These are phyloP conservation scores for Hirundo rustica DNA, from an alignment of 2,797 vertebrate species.

Conservation along the genomic window DNA sequence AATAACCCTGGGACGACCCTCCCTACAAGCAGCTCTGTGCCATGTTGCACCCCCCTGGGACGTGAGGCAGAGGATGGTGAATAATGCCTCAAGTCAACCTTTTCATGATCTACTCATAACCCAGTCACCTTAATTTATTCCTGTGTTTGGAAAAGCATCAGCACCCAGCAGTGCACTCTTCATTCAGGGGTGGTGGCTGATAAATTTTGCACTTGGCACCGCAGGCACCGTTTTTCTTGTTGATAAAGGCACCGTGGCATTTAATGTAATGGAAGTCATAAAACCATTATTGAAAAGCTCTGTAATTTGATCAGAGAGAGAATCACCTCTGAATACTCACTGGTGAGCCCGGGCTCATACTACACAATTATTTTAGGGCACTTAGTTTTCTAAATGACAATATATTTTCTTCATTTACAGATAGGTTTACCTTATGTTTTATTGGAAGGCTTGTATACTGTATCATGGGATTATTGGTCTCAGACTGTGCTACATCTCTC, in stretches of 20 bases:
- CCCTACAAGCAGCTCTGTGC: not conserved
- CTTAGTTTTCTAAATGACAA: not conserved
- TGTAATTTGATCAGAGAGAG: constrained; percentile 55
- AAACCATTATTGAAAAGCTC: constrained; percentile 58
- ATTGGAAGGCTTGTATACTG: not conserved
- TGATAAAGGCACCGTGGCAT: constrained; percentile 40
- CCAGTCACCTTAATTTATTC: not conserved
- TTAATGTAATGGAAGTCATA: constrained; percentile 51
- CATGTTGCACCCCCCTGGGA: not conserved
- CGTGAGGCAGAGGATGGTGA: not conserved
- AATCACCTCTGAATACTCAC: constrained; percentile 14
- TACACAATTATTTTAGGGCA: constrained; percentile 16
- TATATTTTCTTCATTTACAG: not conserved
- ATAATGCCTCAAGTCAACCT: not conserved
- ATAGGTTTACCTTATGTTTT: not conserved
- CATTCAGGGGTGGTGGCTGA: not conserved
- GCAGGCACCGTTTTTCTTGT: constrained; percentile 23
- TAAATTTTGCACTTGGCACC: not conserved
- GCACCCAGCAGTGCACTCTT: not conserved
- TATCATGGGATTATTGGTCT: not conserved
- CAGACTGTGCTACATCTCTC: not conserved
- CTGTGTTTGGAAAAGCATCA: constrained; percentile 6
- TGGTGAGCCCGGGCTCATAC: not conserved
- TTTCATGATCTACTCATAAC: not conserved
- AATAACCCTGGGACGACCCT: not conserved